Evolutionary conservation across 1,140 invertebrate genomes (phyloP).

Genomic region (Bombus difficillimus): DNA sequence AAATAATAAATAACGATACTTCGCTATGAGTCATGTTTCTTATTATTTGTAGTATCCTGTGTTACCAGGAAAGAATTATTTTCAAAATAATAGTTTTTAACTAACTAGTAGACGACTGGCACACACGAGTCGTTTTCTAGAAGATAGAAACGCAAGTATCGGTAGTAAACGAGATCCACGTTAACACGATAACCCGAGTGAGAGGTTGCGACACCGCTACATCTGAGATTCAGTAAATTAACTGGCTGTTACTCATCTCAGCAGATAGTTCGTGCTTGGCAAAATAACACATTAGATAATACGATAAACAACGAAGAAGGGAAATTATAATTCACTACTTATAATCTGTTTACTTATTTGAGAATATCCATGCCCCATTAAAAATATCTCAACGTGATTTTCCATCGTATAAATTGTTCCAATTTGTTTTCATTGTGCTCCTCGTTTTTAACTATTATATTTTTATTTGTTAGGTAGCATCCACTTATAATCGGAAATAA

Average conservation of each 20-base stretch:
- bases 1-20: no score
- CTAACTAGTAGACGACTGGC: not conserved
- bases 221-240: constrained; percentile 11
- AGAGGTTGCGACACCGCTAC: constrained; percentile 21
- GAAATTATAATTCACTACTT: not conserved
- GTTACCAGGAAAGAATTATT: not conserved
- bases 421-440: not conserved
- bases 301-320: not conserved
- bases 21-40: no score
- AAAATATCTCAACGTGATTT: not conserved
- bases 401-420: not conserved
- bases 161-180: not conserved
- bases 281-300: constrained; percentile 28
- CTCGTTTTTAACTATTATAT: not conserved
- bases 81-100: not conserved
- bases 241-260: not conserved
- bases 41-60: no score
- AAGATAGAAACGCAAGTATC: not conserved
- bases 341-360: not conserved
- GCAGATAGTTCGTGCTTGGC: not conserved
- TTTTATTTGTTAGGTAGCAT: not conserved
- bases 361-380: not conserved
- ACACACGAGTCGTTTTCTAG: no score
- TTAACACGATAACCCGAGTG: constrained; percentile 29
- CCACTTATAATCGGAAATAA: not conserved